These are phyloP conservation scores for Spialia ferax DNA, from an alignment of 2,888 invertebrate genomes.

Conservation along the genomic window DNA sequence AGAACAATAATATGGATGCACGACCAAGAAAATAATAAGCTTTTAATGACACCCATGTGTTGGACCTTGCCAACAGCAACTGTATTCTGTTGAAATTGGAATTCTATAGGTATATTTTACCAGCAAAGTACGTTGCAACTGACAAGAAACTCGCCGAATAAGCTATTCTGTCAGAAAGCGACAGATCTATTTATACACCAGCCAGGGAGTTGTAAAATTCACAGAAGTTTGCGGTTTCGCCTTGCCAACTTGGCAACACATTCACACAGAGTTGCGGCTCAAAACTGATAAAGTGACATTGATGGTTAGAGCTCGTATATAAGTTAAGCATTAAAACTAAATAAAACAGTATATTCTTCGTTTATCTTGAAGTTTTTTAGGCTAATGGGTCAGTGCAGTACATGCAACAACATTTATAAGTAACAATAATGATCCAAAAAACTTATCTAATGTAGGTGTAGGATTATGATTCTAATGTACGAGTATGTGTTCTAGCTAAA, in stretches of 20 bases:
- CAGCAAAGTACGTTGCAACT: background rate
- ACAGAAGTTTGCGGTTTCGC: constrained; percentile 33
- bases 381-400: background rate
- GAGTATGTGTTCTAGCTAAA: too few relatives aligned
- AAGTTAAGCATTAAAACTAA: constrained; percentile 13
- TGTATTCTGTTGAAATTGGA: too few relatives aligned
- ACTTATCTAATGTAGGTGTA: too few relatives aligned
- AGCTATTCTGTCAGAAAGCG: constrained; percentile 4
- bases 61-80: too few relatives aligned
- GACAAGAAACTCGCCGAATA: background rate
- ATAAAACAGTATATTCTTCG: background rate
- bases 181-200: constrained; percentile 9
- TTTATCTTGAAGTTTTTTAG: background rate
- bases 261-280: constrained; percentile 5
- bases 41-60: too few relatives aligned
- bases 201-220: constrained; percentile 21
- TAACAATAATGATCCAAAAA: too few relatives aligned
- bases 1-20: too few relatives aligned
- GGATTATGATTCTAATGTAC: too few relatives aligned
- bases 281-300: constrained; percentile 23
- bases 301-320: constrained; percentile 19
- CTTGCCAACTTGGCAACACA: constrained; percentile 35
- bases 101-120: too few relatives aligned
- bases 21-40: too few relatives aligned
- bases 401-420: background rate